Base-by-base conservation (phyloP, 2,113 vertebrate genomes). In the Puntigrus tetrazona region DNA sequence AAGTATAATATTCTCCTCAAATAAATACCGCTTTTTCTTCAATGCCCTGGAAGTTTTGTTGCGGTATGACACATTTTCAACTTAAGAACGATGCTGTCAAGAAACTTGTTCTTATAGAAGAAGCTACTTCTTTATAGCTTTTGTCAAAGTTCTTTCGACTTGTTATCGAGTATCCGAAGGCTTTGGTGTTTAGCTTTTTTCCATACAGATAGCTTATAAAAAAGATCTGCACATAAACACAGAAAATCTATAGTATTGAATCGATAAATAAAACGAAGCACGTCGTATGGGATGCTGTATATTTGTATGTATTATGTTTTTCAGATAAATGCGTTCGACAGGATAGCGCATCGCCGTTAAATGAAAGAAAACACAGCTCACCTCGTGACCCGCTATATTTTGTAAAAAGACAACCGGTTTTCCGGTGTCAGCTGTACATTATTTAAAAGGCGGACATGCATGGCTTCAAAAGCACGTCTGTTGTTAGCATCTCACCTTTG, bases 401-500 rank as follows among this genome's bases (percentile, higher is more conserved):
- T 31, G 3, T 78, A 50, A n/a, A 74, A n/a, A n/a, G 69, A 16
- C 45, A 84, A 76, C 25, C 13, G 34, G 57, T 75, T 85, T 65
- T 86, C 73, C 57, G 57, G 84, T 63, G 61, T 65, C 27, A 70
- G 74, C 84, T 52, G 36, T 88, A 63, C 61, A 82, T 83, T 84
- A 85, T 83, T 85, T 69, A 84, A 89, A 82, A 75, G 74, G 27
- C 52, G 10, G 34, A 10, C 25, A 31, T 50, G 47, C 27, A 1
- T 81, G 61, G 55, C 18, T 31, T 67, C 7, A 83, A 79, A 84
- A 27, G 7, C 67, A 57, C 2, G 38, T 31, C 25, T 65, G 81
- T 83, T 83, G 81, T 87, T 88, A 88, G 61, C 65, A 61, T 77
- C 63, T 47, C 84, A 73, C 87, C 63, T 59, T 81, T 83, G 75